Evolutionary conservation across 30 jellyfish, hydroid and myxozoan species (phyloP), one percentile per base, ranked within the genome.

Genomic region (Cassiopea andromeda): DNA sequence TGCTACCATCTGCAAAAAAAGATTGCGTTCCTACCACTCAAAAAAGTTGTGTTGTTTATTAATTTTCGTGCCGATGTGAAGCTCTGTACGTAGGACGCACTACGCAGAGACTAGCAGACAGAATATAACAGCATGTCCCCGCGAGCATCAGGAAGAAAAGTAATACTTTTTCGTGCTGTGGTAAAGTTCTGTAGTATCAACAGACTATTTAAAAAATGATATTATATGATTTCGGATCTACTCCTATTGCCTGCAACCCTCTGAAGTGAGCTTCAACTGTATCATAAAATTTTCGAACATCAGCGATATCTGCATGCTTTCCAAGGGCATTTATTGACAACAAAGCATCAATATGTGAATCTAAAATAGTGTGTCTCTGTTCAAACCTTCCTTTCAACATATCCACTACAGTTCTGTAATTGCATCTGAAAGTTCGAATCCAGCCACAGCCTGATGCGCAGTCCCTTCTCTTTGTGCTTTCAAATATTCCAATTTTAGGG

Each of bases 161-260:
- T 27, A 27, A 27, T 27, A 27, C 38, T 27, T 27, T 27, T 27
- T 27, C 38, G 38, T 27, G 38, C 38, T 27, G 38, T 27, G 38
- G 38, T 27, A 27, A 27, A 27, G 38, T 27, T 27, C 38, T 27
- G 38, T 27, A 27, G 38, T 27, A 27, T 27, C 38, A 27, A 27
- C 38, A 27, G 38, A 27, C 38, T 27, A 27, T 27, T 27, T 27
- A 27, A 27, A 27, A 27, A 27, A 27, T 27, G 38, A 64, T 81
- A 61, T 82, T 64, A 38, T 81, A 81, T 81, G 90, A 59, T 64
- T 81, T 60, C 64, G 82, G 81, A 81, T 81, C 81, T n/a, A 81
- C 81, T 59, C 90, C 81, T 15, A 81, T 60, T 43, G 60, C 50
- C 44, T 81, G 90, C 18, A 81, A 64, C 68, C 90, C 90, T 61